Percentiles rank a stretch among this genome's conserved stretches.
Evolutionary conservation across 1,140 invertebrate species (phyloP).

Genomic region (Saccostrea echinata): DNA sequence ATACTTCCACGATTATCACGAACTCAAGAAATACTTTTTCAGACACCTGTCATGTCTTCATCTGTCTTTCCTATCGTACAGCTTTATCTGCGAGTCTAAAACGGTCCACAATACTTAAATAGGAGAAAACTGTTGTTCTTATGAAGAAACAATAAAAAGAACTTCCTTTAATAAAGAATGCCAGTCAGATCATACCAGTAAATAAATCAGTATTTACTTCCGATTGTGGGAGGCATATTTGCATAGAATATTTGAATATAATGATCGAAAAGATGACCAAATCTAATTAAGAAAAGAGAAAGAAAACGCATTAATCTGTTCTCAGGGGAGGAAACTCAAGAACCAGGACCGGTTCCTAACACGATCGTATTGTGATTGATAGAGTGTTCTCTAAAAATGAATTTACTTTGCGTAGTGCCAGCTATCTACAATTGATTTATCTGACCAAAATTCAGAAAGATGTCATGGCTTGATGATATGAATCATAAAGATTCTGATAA

Average conservation of each 20-base stretch:
- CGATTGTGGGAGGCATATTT: constrained; percentile 4
- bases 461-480: not conserved
- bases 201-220: not conserved
- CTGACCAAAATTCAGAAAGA: not conserved
- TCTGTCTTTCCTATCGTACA: no score
- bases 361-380: not conserved
- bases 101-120: no score
- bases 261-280: constrained; percentile 20
- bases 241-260: not conserved
- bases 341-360: not conserved
- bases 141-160: no score
- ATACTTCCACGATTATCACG: no score
- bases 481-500: no score
- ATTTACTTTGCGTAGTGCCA: not conserved
- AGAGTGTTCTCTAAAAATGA: not conserved
- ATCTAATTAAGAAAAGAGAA: constrained; percentile 14
- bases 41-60: no score
- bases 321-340: constrained; percentile 7
- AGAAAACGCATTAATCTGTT: not conserved
- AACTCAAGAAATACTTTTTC: no score
- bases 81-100: no score
- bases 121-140: no score
- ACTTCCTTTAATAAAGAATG: no score
- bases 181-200: no score
- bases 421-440: not conserved